A percentile compares a stretch with the other conserved stretches of the same genome.
These are phyloP conservation scores for Macrosiphum euphorbiae DNA, from an alignment of 2,888 invertebrate genomes.

Conservation along the genomic window DNA sequence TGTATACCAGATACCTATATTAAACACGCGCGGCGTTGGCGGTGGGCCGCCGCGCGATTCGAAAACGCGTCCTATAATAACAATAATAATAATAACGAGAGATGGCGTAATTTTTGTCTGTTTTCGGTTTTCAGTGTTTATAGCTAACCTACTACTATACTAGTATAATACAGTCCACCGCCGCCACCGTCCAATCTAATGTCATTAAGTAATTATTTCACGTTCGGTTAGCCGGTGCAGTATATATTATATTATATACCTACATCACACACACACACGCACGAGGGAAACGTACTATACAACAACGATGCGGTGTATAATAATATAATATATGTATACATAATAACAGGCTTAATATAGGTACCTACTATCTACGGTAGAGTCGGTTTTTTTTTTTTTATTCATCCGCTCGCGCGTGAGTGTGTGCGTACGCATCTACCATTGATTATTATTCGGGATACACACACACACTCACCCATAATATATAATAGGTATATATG, in stretches of 20 bases:
- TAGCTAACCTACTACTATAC: not conserved
- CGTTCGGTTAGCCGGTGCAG: conserved; percentile 1
- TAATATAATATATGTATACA: not conserved
- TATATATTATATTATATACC: not conserved
- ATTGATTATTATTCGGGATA: conserved; percentile 46
- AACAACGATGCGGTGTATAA: not conserved
- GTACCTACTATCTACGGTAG: not conserved
- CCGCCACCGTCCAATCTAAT: conserved; percentile 27
- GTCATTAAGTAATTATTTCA: conserved; percentile 64
- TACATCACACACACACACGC: not conserved
- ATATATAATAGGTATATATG: not conserved
- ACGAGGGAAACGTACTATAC: not conserved
- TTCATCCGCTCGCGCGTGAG: not conserved
- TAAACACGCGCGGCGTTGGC: not conserved
- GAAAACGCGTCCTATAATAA: conserved; percentile 1
- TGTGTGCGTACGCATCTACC: not conserved
- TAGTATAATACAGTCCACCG: not conserved
- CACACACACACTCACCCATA: not conserved
- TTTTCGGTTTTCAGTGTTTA: conserved; percentile 3
- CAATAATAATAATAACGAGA: not conserved
- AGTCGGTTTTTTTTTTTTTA: conserved; percentile 17
- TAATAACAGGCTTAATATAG: conserved; percentile 52
- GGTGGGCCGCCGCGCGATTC: not conserved
- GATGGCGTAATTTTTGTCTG: conserved; percentile 5
- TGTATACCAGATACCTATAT: conserved; percentile 3